Evolutionary conservation across 2,797 vertebrate genomes (phyloP), one percentile per base, ranked within the genome.

Genomic region (Rhinatrema bivittatum): DNA sequence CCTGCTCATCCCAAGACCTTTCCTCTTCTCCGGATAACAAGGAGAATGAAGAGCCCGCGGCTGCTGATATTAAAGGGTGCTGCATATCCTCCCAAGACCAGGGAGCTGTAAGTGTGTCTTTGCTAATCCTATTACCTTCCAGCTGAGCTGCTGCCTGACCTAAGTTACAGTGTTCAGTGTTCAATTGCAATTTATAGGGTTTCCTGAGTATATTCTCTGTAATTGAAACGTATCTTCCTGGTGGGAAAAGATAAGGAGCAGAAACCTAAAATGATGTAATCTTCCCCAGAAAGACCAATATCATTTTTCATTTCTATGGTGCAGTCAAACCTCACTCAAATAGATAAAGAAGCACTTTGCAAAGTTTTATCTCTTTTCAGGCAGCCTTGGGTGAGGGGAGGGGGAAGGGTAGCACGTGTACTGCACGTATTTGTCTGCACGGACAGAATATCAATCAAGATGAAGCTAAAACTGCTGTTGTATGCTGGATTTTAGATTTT

Each of bases 1-100:
- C 79, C 34, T 91, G 79, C 46, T 81, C 87, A 4, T 68, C 76
- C 17, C 79, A 84, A 56, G 82, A 87, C 35, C 56, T 67, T n/a
- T 74, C 74, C 18, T 80, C 74, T n/a, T 88, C 79, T 68, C 62
- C 70, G 7, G 85, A 81, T 56, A 85, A 84, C 49, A 85, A 87
- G 40, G 83, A 84, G 63, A 87, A 87, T 0, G 72, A 86, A 70
- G 77, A 83, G 32, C 76, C 82, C 4, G 73, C 82, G 7, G 63
- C 70, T 20, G 82, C 84, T 29, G 80, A 84, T n/a, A 64, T 70
- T 45, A 74, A 68, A 22, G 75, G 65, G 38, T 58, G 52, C 29
- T 60, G 65, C 62, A 54, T 65, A 4, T 61, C 70, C 7, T 53
- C 79, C 16, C 68, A 75, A 53, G 50, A 53, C 41, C 61, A 49